Conservation (phyloP, 2,888 invertebrate genomes). For the Acrobasis suavella region DNA sequence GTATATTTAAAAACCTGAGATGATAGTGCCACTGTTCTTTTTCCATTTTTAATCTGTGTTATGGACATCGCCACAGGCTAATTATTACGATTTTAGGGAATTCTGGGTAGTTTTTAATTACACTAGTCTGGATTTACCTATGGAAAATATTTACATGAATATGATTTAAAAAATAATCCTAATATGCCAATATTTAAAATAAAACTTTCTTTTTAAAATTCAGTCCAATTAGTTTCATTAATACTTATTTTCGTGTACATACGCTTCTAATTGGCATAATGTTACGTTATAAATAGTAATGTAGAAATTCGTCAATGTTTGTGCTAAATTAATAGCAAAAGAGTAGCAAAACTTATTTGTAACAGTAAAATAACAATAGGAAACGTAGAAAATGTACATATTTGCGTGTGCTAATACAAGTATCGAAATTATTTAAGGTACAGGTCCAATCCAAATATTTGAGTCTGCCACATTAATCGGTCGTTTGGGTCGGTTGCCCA, state of each 20-base stretch:
- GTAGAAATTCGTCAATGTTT: conserved; percentile 23
- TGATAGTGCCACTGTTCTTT: no score
- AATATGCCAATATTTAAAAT: conserved; percentile 3
- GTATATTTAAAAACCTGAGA: no score
- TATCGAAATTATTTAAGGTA: no score
- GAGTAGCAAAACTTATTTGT: background rate
- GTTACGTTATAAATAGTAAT: background rate
- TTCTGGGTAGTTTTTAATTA: no score
- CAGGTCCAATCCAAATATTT: no score
- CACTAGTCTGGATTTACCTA: background rate
- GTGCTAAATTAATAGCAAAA: conserved; percentile 20
- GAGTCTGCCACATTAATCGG: no score
- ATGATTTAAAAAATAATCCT: background rate
- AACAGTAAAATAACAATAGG: conserved; percentile 2
- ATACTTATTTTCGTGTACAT: conserved; percentile 41
- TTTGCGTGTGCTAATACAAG: no score
- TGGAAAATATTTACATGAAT: background rate
- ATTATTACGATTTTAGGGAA: no score
- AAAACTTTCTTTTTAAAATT: conserved; percentile 27
- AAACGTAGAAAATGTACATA: no score
- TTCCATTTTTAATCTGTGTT: no score
- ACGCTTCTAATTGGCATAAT: conserved; percentile 14
- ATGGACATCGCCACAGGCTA: no score
- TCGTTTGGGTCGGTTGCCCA: no score
- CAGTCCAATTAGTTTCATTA: conserved; percentile 57